Base-by-base conservation (phyloP, 2,113 vertebrate genomes). In the Callocephalon fimbriatum region DNA sequence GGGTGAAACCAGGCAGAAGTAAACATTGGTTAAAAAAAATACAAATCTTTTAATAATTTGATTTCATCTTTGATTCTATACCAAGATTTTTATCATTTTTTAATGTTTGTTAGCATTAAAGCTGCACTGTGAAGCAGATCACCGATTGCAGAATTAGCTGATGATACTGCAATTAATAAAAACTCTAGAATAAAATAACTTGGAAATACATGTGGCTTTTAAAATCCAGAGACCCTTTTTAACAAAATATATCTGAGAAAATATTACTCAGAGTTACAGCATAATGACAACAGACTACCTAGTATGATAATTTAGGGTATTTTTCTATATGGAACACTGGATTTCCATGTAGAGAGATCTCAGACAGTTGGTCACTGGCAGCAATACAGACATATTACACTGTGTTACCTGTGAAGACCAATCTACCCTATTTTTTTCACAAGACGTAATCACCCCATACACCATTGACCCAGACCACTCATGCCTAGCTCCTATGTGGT, bases 341-440 rank as follows among this genome's bases (percentile, higher is more conserved):
- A 88, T 67, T 38, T 27, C 1, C 26, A 20, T 17, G 15, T 6
- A 37, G 21, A 74, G 47, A 12, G 40, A 45, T 23, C 50, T 14
- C 32, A 80, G 51, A 8, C 2, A 26, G 20, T 1, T 73, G 47
- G 31, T 44, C 45, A 32, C 37, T 29, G 12, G 22, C 48, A 88
- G 45, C 29, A 77, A 14, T 15, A 13, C 12, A 50, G 23, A 32
- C 18, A 17, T 9, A 5, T 44, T 58, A 44, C 17, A 25, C 17
- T 0, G 0, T 27, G 7, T 72, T 79, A 73, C 19, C 25, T 45
- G 2, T 8, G 15, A 15, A 66, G 17, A 75, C 12, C 20, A 9
- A 50, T 14, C 38, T 26, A 20, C 13, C 2, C 15, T n/a, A 3
- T 8, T 51, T 82, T 78, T 90, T 75, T 6, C 56, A 10, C 18